Conservation (phyloP, 2,888 invertebrate species). For the Hyposoter didymator region DNA sequence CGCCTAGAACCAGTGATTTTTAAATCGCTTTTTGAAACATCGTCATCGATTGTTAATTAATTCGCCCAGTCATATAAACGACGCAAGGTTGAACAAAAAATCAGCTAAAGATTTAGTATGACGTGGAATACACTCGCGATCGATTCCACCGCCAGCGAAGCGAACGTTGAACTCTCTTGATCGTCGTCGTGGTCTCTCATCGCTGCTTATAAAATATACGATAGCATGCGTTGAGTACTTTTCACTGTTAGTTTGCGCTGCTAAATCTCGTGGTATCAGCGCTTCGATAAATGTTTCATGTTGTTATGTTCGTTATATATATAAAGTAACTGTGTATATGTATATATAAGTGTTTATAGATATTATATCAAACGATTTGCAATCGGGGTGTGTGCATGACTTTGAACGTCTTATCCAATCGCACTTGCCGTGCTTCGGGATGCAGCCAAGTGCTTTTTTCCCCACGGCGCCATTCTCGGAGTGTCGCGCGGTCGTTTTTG, state of each 20-base stretch:
- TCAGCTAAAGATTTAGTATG: constrained; percentile 36
- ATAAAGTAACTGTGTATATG: not conserved
- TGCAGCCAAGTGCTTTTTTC: constrained; percentile 34
- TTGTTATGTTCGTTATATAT: not conserved
- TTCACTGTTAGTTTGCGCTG: constrained; percentile 28
- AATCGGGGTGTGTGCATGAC: constrained; percentile 60
- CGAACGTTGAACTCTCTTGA: constrained; percentile 66
- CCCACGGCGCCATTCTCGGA: constrained; percentile 12
- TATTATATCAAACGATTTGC: constrained; percentile 29
- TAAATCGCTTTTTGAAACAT: not conserved
- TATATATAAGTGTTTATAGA: constrained; percentile 3
- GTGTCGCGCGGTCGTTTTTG: constrained; percentile 55
- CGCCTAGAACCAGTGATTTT: not conserved
- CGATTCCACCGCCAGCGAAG: constrained; percentile 47
- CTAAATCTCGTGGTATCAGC: constrained; percentile 35
- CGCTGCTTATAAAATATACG: constrained; percentile 34
- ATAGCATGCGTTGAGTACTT: constrained; percentile 43
- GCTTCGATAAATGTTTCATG: constrained; percentile 33
- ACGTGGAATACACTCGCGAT: constrained; percentile 44
- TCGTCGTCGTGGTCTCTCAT: constrained; percentile 28
- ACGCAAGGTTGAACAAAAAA: not conserved
- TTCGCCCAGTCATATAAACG: not conserved
- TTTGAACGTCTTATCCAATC: constrained; percentile 66
- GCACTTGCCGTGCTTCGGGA: constrained; percentile 52
- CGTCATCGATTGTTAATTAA: not conserved